A percentile compares a stretch with the other conserved stretches of the same genome.
These are phyloP conservation scores for Melieria omissa DNA, from an alignment of 2,888 invertebrate genomes.

Conservation along the genomic window DNA sequence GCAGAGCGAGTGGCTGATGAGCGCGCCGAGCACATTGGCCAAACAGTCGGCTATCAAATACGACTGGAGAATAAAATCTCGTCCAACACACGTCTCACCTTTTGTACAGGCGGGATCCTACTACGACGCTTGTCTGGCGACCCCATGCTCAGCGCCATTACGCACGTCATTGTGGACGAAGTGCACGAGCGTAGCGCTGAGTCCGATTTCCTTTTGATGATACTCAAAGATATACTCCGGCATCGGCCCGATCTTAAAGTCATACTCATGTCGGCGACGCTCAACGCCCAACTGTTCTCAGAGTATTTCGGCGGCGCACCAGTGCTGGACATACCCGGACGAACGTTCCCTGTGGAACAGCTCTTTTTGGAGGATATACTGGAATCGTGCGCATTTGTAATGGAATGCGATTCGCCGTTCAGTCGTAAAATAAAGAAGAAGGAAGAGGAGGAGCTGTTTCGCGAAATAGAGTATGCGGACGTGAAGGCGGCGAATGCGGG, in stretches of 20 bases:
- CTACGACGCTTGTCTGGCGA: conserved; percentile 85
- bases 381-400: conserved; percentile 72
- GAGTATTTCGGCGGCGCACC: conserved; percentile 84
- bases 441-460: conserved; percentile 71
- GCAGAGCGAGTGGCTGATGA: conserved; percentile 92
- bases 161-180: conserved; percentile 90
- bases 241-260: conserved; percentile 81
- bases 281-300: conserved; percentile 87
- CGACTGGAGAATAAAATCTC: conserved; percentile 83
- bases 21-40: conserved; percentile 74
- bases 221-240: conserved; percentile 80
- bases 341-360: conserved; percentile 87
- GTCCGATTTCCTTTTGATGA: conserved; percentile 88
- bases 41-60: conserved; percentile 75
- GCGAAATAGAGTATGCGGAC: conserved; percentile 75
- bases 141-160: conserved; percentile 78
- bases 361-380: conserved; percentile 84
- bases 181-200: conserved; percentile 93
- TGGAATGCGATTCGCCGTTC: conserved; percentile 72
- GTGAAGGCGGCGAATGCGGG: conserved; percentile 69
- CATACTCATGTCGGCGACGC: conserved; percentile 92
- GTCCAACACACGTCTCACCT: conserved; percentile 82
- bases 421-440: conserved; percentile 74
- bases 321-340: conserved; percentile 82
- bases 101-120: conserved; percentile 94